phyloP scores from a whole-genome alignment of 37 sponge, comb jelly and placozoan genomes.

The Hexactinellida sp. region DNA sequence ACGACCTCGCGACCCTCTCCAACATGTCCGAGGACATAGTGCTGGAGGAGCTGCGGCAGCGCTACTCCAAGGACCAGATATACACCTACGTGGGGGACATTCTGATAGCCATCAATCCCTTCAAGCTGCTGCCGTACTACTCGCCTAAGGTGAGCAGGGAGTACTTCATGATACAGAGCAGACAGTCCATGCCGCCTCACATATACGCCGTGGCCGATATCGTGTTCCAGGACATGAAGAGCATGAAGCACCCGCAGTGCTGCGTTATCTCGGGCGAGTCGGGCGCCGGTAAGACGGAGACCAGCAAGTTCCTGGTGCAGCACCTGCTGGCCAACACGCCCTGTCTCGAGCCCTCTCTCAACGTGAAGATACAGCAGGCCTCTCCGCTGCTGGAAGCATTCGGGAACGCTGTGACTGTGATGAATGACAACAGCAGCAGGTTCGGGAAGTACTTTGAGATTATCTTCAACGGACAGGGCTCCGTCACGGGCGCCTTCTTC shows the following conservation, averaged over 20 bases:
- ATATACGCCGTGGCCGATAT: constrained; percentile 23
- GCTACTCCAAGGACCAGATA: constrained; percentile 23
- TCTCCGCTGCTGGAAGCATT: constrained; percentile 33
- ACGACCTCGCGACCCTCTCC: constrained; percentile 20
- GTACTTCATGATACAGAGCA: neutral
- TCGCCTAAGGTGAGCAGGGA: constrained; percentile 1
- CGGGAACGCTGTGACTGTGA: constrained; percentile 29
- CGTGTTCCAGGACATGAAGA: constrained; percentile 18
- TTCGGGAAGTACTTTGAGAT: constrained; percentile 34
- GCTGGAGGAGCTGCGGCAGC: constrained; percentile 10
- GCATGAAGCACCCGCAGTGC: constrained; percentile 18
- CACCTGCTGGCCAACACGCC: constrained; percentile 13
- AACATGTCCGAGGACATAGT: constrained; percentile 21
- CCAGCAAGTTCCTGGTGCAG: constrained; percentile 29
- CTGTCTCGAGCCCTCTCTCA: constrained; percentile 21
- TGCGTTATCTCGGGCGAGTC: constrained; percentile 31
- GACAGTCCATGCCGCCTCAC: constrained; percentile 26
- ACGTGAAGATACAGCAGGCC: constrained; percentile 24
- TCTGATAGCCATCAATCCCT: constrained; percentile 18
- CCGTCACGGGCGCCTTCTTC: constrained; percentile 21
- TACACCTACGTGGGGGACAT: constrained; percentile 22
- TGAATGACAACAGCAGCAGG: constrained; percentile 34
- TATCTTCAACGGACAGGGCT: constrained; percentile 16
- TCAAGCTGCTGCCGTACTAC: constrained; percentile 21
- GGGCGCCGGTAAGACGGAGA: constrained; percentile 32